phyloP scores from a whole-genome alignment of 2,113 vertebrate genomes.

The Microtus richardsoni region DNA sequence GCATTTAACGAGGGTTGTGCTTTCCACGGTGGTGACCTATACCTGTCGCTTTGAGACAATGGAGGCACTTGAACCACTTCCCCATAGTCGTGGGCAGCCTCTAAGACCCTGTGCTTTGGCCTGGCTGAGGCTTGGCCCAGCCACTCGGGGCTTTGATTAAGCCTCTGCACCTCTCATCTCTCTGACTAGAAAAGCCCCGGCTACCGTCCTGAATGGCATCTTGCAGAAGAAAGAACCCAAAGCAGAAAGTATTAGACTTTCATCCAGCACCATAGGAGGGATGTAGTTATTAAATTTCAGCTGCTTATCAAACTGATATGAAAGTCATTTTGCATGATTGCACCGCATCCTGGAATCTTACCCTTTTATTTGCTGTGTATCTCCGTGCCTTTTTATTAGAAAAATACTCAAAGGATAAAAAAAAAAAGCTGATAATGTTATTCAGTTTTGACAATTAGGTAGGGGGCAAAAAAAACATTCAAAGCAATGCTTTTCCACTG shows the following conservation, averaged over 20 bases:
- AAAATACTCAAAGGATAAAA: slow-evolving; percentile 92
- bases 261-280: slow-evolving; percentile 89
- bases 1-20: slow-evolving; percentile 49
- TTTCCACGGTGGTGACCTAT: slow-evolving; percentile 67
- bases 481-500: slow-evolving; percentile 89
- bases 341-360: slow-evolving; percentile 89
- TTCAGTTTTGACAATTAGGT: slow-evolving; percentile 92
- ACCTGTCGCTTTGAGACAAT: slow-evolving; percentile 71
- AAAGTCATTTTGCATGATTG: slow-evolving; percentile 93
- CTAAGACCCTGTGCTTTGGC: slow-evolving; percentile 51
- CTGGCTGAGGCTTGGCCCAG: slow-evolving; percentile 64
- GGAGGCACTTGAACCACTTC: slow-evolving; percentile 72
- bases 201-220: slow-evolving; percentile 85
- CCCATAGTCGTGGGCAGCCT: slow-evolving; percentile 65
- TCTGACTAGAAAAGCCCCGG: slow-evolving; percentile 84
- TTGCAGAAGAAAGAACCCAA: slow-evolving; percentile 85
- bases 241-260: slow-evolving; percentile 90
- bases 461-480: slow-evolving; percentile 80
- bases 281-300: slow-evolving; percentile 93
- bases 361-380: slow-evolving; percentile 91
- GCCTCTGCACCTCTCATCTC: slow-evolving; percentile 79
- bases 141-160: slow-evolving; percentile 80
- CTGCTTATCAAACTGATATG: slow-evolving; percentile 93
- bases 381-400: slow-evolving; percentile 90
- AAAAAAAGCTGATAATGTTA: slow-evolving; percentile 90